These are phyloP conservation scores for Phrynosoma platyrhinos DNA, from an alignment of 2,113 vertebrate species.

Conservation along the genomic window DNA sequence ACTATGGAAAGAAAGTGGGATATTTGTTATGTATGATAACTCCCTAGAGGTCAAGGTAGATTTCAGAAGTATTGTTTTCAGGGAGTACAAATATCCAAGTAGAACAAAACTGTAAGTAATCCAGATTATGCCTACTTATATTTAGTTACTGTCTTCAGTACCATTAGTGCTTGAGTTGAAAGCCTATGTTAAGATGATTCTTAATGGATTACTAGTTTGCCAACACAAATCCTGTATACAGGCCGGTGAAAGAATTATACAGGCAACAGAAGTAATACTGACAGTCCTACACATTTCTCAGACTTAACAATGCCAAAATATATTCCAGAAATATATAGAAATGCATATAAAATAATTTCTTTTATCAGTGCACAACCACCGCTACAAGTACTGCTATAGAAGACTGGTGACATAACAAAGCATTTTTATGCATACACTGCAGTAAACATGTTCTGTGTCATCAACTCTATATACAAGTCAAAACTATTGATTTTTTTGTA, in stretches of 20 bases:
- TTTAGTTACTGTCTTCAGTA: constrained; percentile 40
- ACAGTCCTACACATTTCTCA: constrained; percentile 22
- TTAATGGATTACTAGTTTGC: constrained; percentile 46
- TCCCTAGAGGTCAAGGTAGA: not conserved
- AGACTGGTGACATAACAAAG: not conserved
- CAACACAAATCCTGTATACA: constrained; percentile 29
- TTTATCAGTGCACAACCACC: not conserved
- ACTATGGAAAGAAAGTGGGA: not conserved
- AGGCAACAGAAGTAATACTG: constrained; percentile 17
- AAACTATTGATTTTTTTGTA: not conserved
- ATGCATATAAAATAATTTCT: not conserved
- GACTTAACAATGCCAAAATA: not conserved
- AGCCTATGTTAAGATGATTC: constrained; percentile 46
- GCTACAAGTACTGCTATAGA: not conserved
- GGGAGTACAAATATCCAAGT: not conserved
- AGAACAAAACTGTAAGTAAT: constrained; percentile 37
- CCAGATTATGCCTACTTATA: constrained; percentile 54
- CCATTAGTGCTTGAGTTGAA: constrained; percentile 45
- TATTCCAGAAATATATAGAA: not conserved
- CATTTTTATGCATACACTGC: not conserved
- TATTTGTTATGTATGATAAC: not conserved
- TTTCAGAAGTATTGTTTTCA: not conserved
- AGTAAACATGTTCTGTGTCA: not conserved
- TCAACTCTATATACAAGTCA: not conserved
- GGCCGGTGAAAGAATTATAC: constrained; percentile 12